Conservation (phyloP, 2,888 invertebrate genomes). For the Dryadula phaetusa region DNA sequence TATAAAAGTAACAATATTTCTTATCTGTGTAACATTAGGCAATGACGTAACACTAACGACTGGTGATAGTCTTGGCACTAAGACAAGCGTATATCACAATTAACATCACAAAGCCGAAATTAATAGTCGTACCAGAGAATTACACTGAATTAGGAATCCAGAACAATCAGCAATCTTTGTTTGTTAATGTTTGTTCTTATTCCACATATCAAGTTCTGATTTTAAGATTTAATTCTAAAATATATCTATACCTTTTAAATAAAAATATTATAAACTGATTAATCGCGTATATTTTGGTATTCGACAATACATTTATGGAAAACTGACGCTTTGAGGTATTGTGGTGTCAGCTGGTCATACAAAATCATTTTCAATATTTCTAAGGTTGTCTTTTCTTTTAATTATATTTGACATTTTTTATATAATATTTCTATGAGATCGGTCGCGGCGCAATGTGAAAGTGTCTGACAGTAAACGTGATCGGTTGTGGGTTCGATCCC, state of each 20-base stretch:
- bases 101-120: slow-evolving; percentile 40
- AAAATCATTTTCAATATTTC: too few species aligned
- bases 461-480: too few species aligned
- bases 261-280: too few species aligned
- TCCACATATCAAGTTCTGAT: neutral
- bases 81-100: slow-evolving; percentile 42
- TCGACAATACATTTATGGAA: too few species aligned
- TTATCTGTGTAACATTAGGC: neutral
- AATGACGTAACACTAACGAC: slow-evolving; percentile 32
- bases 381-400: too few species aligned
- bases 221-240: neutral
- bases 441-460: too few species aligned
- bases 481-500: too few species aligned
- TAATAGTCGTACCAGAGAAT: slow-evolving; percentile 35
- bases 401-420: too few species aligned
- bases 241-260: neutral
- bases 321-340: too few species aligned
- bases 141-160: slow-evolving; percentile 25
- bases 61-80: slow-evolving; percentile 43
- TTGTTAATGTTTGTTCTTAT: neutral
- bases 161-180: slow-evolving; percentile 20
- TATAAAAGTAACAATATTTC: neutral
- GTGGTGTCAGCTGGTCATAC: too few species aligned
- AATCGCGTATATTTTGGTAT: too few species aligned
- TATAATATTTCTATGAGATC: too few species aligned